Evolutionary conservation across 2,888 invertebrate species (phyloP).

Genomic region (Drosophila siamana): DNA sequence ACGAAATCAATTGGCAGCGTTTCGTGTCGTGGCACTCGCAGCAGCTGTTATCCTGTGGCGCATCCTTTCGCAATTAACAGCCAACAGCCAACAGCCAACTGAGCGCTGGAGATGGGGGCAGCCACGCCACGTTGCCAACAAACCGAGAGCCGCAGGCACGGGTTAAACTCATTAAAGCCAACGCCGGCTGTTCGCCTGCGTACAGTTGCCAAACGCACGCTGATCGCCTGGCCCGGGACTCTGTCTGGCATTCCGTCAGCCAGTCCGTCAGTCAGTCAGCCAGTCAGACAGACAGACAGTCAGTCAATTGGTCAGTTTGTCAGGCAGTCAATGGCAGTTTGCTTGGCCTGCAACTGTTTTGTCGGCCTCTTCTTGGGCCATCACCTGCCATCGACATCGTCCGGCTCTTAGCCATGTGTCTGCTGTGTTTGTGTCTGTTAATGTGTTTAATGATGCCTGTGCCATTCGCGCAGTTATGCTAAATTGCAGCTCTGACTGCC

Average conservation of each 20-base stretch:
- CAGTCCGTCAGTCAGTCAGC: constrained; percentile 5
- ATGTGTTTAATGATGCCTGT: constrained; percentile 79
- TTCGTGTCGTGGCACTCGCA: constrained; percentile 38
- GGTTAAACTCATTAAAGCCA: constrained; percentile 74
- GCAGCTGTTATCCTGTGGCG: constrained; percentile 77
- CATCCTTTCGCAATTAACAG: constrained; percentile 76
- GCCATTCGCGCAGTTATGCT: constrained; percentile 75
- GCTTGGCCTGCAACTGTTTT: constrained; percentile 53
- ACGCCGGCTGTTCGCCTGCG: constrained; percentile 49
- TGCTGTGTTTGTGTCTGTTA: constrained; percentile 61
- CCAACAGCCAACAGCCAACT: constrained; percentile 8
- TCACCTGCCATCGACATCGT: constrained; percentile 69
- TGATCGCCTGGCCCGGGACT: constrained; percentile 17
- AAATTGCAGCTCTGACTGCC: constrained; percentile 61
- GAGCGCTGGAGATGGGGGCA: constrained; percentile 12
- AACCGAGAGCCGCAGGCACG: constrained; percentile 65
- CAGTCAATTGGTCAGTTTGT: constrained; percentile 47
- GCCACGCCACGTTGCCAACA: constrained; percentile 3
- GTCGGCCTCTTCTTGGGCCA: constrained; percentile 67
- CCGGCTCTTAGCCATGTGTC: constrained; percentile 42
- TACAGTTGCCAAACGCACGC: constrained; percentile 62
- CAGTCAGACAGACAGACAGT: constrained; percentile 15
- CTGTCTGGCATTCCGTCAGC: constrained; percentile 5
- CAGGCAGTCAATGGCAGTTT: constrained; percentile 44
- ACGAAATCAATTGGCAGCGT: constrained; percentile 69